These are phyloP conservation scores for Cyprinodon variegatus DNA, from an alignment of 2,113 vertebrate species.

Conservation along the genomic window DNA sequence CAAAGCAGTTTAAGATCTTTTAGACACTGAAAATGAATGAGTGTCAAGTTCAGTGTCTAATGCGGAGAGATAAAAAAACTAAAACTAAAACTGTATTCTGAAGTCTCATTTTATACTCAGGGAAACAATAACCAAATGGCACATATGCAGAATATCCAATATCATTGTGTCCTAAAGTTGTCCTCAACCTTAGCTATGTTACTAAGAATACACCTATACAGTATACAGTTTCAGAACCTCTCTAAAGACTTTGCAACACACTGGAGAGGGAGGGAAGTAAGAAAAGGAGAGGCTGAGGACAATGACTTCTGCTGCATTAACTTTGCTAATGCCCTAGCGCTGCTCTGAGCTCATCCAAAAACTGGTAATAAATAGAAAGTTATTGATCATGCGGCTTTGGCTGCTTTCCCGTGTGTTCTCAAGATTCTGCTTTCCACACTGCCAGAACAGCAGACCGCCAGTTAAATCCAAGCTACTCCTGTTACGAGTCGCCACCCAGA, in stretches of 20 bases:
- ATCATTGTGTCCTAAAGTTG: slow-evolving; percentile 35
- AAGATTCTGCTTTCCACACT: slow-evolving; percentile 65
- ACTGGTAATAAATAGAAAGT: slow-evolving; percentile 78
- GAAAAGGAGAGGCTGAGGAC: slow-evolving; percentile 49
- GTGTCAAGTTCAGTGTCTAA: not conserved
- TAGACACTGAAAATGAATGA: not conserved
- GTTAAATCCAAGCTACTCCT: slow-evolving; percentile 62
- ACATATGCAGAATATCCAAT: slow-evolving; percentile 22
- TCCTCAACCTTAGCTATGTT: slow-evolving; percentile 40
- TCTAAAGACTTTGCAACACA: slow-evolving; percentile 39
- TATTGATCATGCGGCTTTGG: slow-evolving; percentile 78
- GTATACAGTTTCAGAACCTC: slow-evolving; percentile 56
- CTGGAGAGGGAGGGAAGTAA: slow-evolving; percentile 29
- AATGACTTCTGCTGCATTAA: slow-evolving; percentile 71
- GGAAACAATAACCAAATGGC: slow-evolving; percentile 6
- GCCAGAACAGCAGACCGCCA: slow-evolving; percentile 59
- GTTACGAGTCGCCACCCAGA: slow-evolving; percentile 63
- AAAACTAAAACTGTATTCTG: not conserved
- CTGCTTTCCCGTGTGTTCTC: slow-evolving; percentile 66
- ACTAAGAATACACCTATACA: slow-evolving; percentile 58
- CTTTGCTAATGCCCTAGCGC: slow-evolving; percentile 60
- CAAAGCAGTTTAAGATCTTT: slow-evolving; percentile 34
- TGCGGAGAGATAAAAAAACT: not conserved
- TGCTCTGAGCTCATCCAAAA: slow-evolving; percentile 76
- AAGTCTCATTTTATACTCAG: not conserved